Base-by-base conservation (phyloP, 2,888 invertebrate genomes). In the Meteorus cinctellus region DNA sequence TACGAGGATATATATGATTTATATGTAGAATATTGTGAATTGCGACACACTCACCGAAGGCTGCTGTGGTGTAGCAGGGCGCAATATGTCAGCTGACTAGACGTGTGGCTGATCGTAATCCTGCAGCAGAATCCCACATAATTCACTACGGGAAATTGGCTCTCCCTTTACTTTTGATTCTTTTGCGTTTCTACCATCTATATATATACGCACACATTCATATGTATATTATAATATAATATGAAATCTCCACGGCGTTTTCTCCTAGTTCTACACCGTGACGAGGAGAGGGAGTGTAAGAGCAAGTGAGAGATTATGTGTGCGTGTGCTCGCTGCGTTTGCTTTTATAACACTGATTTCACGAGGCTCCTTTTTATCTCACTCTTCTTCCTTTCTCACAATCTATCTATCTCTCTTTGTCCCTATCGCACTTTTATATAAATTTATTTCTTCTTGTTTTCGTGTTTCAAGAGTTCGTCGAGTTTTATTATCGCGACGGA, bases 61-160 rank as follows among this genome's bases (percentile, higher is more conserved):
- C 87, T 88, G 87, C 86, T 88, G 87, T 87, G 87, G 86, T 88
- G 89, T 87, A 89, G 88, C 89, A 87, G 88, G 85, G 88, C 88
- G 88, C 89, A 89, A 89, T 89, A 89, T 89, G 89, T 89, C 89
- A 89, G 89, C 89, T 89, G 89, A 89, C 88, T 89, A 88, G 89
- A 89, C 88, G 88, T 86, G 88, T 87, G 86, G 87, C 88, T 85
- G 88, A 85, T 86, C 84, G 86, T 85, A 86, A 87, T 87, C 84
- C 83, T 84, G 85, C 85, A 82, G 82, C 86, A 86, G 84, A 85
- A 89, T 88, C 84, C 89, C 87, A 89, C 89, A 89, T 89, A 89
- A 88, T 89, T 89, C 84, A 84, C 83, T 83, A 81, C 81, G 81
- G 75, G 72, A 78, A 79, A 75, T 65, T 76, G 68, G 31, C 63